phyloP scores from a whole-genome alignment of 2,888 invertebrate species.

The Erebia aethiops region DNA sequence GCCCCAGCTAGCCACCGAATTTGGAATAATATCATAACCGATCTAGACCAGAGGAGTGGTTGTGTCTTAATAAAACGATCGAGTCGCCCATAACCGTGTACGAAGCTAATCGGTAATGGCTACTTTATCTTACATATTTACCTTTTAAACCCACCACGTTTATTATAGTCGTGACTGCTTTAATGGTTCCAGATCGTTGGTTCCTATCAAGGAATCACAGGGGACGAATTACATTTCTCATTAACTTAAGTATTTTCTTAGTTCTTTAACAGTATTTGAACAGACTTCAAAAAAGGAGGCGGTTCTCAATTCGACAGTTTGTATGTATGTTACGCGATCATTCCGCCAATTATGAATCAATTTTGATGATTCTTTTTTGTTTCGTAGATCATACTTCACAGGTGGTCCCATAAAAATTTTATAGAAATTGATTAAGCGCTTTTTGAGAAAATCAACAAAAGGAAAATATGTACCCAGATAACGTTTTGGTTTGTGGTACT shows the following conservation, averaged over 20 bases:
- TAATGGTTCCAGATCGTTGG: constrained; percentile 14
- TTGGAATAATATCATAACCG: background rate
- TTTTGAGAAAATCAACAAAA: too few species aligned
- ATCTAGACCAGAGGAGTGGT: constrained; percentile 12
- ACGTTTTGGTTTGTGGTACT: too few species aligned
- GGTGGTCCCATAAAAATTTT: too few species aligned
- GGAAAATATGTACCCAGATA: too few species aligned
- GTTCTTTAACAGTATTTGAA: background rate
- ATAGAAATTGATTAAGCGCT: background rate
- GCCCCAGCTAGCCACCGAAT: background rate
- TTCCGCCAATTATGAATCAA: too few species aligned
- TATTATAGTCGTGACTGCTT: constrained; percentile 19
- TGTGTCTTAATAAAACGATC: constrained; percentile 8
- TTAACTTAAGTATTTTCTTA: background rate
- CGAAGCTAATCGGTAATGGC: constrained; percentile 38
- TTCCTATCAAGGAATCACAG: constrained; percentile 18
- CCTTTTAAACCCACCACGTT: constrained; percentile 16
- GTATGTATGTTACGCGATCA: too few species aligned
- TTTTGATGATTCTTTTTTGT: too few species aligned
- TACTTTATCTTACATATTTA: constrained; percentile 22
- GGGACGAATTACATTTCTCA: constrained; percentile 1
- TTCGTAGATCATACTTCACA: too few species aligned
- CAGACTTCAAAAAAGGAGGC: too few species aligned
- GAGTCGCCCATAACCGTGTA: constrained; percentile 20
- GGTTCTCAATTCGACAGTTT: too few species aligned